Evolutionary conservation across 2,888 invertebrate genomes (phyloP), one percentile per base, ranked within the genome.

Genomic region (Eilema depressum): DNA sequence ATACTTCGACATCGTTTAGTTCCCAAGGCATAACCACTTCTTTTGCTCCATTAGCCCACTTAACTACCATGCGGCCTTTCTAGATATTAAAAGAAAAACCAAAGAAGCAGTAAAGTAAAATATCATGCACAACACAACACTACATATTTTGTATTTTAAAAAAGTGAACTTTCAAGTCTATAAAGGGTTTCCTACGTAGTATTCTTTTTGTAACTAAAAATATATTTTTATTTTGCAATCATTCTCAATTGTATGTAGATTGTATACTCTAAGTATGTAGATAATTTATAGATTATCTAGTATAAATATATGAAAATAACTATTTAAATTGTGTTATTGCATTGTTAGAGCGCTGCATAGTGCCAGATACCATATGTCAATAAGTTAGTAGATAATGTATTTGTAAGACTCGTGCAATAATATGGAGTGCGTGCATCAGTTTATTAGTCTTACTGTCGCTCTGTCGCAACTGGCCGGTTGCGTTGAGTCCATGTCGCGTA

Each of bases 51-150:
- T 93, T 95, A 90, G 88, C 92, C 95, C 95, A 95, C 86, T 92
- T 95, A 95, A 95, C 95, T 94, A 95, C 93, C 95, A 95, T 95
- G 94, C 95, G 91, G 94, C 95, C 90, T 80, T 86, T 93, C 95
- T 95, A 95, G 79, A 91, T 84, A 85, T 88, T 84, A 88, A 89
- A 88, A 85, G 86, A 87, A 88, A n/a, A 92, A 92, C 86, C 90
- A 94, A 92, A 87, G 85, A 93, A 91, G 89, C 90, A 84, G 88
- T 89, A 90, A 89, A 88, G 88, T 89, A 91, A 87, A 87, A 86
- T 86, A 80, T 90, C 93, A 94, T 94, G 93, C 93, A 91, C 71
- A 67, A 69, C 63, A 69, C 53, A 69, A 75, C 30, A 77, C 71
- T 63, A 63, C 28, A 33, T 57, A 26, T 68, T 23, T 28, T 23